phyloP scores from a whole-genome alignment of 2,888 invertebrate genomes.

The Volucella inanis region DNA sequence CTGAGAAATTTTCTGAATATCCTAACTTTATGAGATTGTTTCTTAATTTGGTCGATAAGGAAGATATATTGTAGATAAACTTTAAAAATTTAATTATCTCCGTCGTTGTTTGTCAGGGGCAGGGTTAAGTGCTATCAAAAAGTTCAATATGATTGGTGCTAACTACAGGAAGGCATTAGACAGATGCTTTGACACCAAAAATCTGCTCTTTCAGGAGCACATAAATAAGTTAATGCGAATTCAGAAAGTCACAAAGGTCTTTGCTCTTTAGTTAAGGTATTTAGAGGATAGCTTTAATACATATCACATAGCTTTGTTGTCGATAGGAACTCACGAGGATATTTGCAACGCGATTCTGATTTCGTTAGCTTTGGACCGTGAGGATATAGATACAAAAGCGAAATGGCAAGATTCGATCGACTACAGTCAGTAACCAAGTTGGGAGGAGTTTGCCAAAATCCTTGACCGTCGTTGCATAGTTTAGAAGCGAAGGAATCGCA shows the following conservation, averaged over 20 bases:
- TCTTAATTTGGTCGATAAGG: too few relatives aligned
- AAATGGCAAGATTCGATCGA: not conserved
- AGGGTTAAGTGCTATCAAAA: not conserved
- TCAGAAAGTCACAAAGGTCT: too few relatives aligned
- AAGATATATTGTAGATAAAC: not conserved
- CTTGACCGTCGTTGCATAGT: not conserved
- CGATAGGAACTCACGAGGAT: conserved; percentile 6
- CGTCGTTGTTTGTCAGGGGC: not conserved
- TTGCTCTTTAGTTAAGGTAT: not conserved
- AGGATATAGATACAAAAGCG: not conserved
- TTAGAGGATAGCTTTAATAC: not conserved
- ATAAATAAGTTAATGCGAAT: too few relatives aligned
- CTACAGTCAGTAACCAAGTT: not conserved
- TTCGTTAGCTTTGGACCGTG: not conserved
- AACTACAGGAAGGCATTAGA: not conserved
- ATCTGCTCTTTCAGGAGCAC: too few relatives aligned
- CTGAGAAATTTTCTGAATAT: conserved; percentile 4
- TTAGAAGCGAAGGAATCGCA: conserved; percentile 5
- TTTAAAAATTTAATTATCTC: conserved; percentile 5
- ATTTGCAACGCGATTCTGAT: conserved; percentile 4
- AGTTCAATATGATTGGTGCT: not conserved
- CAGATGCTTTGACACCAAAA: not conserved
- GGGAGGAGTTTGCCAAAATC: too few relatives aligned
- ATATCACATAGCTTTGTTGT: not conserved
- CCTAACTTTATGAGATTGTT: conserved; percentile 5